phyloP scores from a whole-genome alignment of 2,888 invertebrate species.

The Myopa testacea region DNA sequence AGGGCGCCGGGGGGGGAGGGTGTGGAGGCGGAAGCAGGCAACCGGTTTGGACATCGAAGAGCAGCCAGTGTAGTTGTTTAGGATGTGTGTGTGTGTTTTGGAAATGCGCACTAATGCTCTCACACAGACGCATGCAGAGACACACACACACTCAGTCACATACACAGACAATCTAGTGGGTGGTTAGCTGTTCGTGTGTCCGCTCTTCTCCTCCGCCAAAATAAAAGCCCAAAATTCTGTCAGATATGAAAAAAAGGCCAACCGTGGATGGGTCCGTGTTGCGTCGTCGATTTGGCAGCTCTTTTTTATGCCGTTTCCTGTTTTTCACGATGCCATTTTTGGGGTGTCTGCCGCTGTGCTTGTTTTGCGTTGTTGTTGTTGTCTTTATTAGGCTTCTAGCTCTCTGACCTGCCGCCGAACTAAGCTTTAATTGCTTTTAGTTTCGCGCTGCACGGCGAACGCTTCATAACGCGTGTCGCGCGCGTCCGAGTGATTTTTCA shows the following conservation, averaged over 20 bases:
- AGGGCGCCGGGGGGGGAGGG: too few species aligned
- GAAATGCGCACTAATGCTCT: constrained; percentile 63
- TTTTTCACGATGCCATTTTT: neutral
- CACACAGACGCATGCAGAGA: constrained; percentile 2
- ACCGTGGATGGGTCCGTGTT: neutral
- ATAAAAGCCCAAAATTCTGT: neutral
- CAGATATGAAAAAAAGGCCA: neutral
- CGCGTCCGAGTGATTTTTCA: neutral
- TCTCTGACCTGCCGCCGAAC: constrained; percentile 47
- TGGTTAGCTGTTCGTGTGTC: neutral
- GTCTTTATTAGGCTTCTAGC: neutral
- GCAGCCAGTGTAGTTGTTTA: too few species aligned
- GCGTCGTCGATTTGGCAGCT: too few species aligned
- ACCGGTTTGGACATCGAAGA: too few species aligned
- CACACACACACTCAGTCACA: neutral
- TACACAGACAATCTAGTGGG: neutral
- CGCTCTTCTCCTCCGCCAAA: neutral
- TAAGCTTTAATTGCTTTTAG: constrained; percentile 26
- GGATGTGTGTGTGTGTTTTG: constrained; percentile 48
- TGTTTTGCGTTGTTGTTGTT: neutral
- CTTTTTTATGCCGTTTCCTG: neutral
- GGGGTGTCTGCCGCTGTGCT: neutral
- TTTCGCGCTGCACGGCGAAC: constrained; percentile 16
- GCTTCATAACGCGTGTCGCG: constrained; percentile 39
- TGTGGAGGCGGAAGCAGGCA: too few species aligned